Percentiles rank a stretch among this genome's conserved stretches.
phyloP scores from a whole-genome alignment of 2,113 vertebrate genomes.

The Ammodytes dubius region DNA sequence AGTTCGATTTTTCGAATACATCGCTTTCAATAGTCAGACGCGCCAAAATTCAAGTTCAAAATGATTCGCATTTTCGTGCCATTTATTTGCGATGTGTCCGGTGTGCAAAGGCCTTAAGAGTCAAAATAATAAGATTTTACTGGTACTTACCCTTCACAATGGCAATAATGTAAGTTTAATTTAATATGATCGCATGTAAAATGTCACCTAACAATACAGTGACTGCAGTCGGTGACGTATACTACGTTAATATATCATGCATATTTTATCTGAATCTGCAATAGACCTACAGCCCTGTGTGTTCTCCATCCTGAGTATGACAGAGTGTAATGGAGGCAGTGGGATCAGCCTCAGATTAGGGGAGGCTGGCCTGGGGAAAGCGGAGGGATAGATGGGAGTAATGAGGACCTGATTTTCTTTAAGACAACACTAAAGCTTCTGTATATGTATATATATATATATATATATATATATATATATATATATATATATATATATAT shows the following conservation, averaged over 20 bases:
- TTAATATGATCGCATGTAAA: neutral
- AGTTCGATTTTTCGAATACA: too few relatives aligned
- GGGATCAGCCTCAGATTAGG: conserved; percentile 28
- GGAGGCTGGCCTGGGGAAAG: neutral
- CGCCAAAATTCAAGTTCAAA: too few relatives aligned
- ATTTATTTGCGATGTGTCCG: too few relatives aligned
- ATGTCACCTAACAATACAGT: neutral
- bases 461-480: too few relatives aligned
- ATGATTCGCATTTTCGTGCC: too few relatives aligned
- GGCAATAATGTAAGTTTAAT: neutral
- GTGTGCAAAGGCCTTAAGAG: too few relatives aligned
- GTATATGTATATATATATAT: neutral
- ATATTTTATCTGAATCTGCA: neutral
- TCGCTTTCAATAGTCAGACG: too few relatives aligned
- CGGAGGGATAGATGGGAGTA: conserved; percentile 32
- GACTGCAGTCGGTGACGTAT: neutral
- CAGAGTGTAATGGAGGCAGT: neutral
- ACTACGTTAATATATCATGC: neutral
- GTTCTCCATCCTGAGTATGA: neutral
- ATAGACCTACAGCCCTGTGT: neutral
- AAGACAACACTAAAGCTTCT: conserved; percentile 26
- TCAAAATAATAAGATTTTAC: neutral
- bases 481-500: too few relatives aligned
- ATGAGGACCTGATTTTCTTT: conserved; percentile 43
- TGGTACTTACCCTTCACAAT: neutral